Evolutionary conservation across 2,113 vertebrate species (phyloP).

Genomic region (Amazona guildingii): DNA sequence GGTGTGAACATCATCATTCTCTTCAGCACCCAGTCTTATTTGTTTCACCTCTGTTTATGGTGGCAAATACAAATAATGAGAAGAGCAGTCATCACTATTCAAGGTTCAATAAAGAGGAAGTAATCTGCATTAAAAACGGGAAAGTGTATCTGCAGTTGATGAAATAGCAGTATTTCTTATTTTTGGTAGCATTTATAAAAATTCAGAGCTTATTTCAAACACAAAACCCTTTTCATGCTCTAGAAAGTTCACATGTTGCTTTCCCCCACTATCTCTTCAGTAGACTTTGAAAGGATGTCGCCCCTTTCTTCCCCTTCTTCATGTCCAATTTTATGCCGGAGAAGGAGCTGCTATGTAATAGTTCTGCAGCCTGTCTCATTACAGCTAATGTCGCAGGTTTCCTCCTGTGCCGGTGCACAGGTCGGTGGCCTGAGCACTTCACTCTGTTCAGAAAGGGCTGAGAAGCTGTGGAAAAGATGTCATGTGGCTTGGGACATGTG

Average conservation of each 20-base stretch:
- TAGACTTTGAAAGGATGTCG: neutral
- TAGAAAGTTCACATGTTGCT: neutral
- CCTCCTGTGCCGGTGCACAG: neutral
- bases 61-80: neutral
- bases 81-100: neutral
- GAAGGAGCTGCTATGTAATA: neutral
- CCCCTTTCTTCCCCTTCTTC: neutral
- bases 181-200: neutral
- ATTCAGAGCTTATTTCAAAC: neutral
- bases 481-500: accelerated
- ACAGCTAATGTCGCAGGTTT: accelerated
- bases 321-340: accelerated
- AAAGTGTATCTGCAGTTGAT: neutral
- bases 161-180: neutral
- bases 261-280: neutral
- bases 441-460: neutral
- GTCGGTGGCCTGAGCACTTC: neutral
- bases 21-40: neutral
- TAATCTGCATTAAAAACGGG: neutral
- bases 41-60: neutral
- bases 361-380: neutral
- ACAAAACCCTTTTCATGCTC: neutral
- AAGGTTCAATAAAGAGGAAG: neutral
- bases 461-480: neutral
- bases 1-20: neutral